Conservation (phyloP, 2,113 vertebrate species). For the Sinocyclocheilus anshuiensis region DNA sequence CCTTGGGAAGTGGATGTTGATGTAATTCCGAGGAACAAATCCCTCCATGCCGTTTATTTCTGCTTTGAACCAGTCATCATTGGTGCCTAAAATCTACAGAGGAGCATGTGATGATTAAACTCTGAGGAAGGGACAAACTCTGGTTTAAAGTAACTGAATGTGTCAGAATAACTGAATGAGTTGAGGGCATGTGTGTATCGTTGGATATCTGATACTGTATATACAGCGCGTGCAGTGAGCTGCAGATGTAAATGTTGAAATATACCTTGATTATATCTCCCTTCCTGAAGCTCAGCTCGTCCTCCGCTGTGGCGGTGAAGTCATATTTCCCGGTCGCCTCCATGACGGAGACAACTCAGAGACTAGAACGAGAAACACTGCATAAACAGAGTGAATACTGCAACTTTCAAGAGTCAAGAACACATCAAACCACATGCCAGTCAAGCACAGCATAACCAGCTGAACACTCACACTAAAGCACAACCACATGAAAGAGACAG, state of each 20-base stretch:
- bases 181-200: not conserved
- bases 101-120: slow-evolving; percentile 26
- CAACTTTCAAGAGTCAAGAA: not conserved
- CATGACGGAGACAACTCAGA: slow-evolving; percentile 66
- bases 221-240: not conserved
- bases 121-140: not conserved
- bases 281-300: slow-evolving; percentile 84
- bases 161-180: not conserved
- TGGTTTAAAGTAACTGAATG: not conserved
- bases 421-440: not conserved
- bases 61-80: slow-evolving; percentile 86
- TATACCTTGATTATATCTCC: slow-evolving; percentile 82
- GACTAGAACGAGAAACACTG: not conserved
- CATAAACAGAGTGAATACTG: too few relatives aligned
- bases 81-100: slow-evolving; percentile 82
- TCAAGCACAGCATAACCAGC: not conserved
- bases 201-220: too few relatives aligned
- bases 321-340: slow-evolving; percentile 83
- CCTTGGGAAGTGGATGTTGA: slow-evolving; percentile 78
- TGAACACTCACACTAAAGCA: not conserved
- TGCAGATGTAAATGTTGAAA: not conserved
- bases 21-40: slow-evolving; percentile 86
- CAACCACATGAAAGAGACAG: not conserved
- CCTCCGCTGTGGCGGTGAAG: slow-evolving; percentile 81
- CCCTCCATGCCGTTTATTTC: slow-evolving; percentile 82